Evolutionary conservation across 2,888 invertebrate genomes (phyloP).

Genomic region (Agrochola litura): DNA sequence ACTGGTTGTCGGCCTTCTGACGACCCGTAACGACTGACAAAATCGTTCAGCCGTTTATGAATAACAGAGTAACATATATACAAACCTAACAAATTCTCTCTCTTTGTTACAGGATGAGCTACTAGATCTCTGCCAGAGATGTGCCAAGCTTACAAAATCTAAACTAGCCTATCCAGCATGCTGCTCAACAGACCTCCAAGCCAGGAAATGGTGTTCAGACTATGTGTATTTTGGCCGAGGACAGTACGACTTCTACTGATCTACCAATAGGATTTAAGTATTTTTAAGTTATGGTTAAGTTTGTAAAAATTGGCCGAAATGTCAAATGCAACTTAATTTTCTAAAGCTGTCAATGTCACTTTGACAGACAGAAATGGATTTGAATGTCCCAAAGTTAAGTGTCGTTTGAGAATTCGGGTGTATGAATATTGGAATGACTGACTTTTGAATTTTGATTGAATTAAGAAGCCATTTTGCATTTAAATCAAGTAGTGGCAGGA

Average conservation of each 20-base stretch:
- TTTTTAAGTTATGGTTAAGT: constrained; percentile 5
- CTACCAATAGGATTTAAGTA: constrained; percentile 13
- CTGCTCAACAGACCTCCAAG: constrained; percentile 90
- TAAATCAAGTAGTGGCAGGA: constrained; percentile 34
- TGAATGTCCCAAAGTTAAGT: not conserved
- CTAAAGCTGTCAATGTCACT: no score
- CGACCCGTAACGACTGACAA: not conserved
- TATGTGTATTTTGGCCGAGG: constrained; percentile 90
- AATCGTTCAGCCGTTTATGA: no score
- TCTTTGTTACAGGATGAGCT: constrained; percentile 85
- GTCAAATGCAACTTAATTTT: not conserved
- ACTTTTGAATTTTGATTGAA: constrained; percentile 12
- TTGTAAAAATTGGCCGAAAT: constrained; percentile 22
- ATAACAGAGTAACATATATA: not conserved
- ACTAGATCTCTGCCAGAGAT: constrained; percentile 91
- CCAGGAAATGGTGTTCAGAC: constrained; percentile 90
- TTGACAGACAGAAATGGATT: constrained; percentile 1
- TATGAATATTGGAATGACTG: constrained; percentile 23
- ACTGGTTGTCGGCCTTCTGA: not conserved
- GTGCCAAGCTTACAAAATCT: constrained; percentile 91
- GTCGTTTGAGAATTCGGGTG: constrained; percentile 7
- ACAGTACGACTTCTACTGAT: constrained; percentile 79
- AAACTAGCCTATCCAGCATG: constrained; percentile 90
- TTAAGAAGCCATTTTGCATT: constrained; percentile 46
- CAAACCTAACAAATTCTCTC: not conserved